Evolutionary conservation across 37 sponge, comb jelly and placozoan species (phyloP), one percentile per base, ranked within the genome.

Genomic region (Agelas oroides): DNA sequence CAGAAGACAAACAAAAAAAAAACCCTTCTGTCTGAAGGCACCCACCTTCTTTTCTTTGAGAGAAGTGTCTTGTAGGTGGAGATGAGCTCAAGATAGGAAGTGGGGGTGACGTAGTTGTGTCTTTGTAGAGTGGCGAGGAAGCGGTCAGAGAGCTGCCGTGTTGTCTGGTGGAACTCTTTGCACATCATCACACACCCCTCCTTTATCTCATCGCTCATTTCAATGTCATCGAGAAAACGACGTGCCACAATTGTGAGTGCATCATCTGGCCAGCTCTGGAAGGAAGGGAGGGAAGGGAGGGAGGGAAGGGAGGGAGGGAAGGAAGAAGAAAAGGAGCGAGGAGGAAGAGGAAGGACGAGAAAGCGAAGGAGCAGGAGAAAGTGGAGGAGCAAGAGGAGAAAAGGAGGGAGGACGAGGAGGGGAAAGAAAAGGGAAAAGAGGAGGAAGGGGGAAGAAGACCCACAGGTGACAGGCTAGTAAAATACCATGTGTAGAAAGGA

Each of bases 31-130:
- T n/a, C n/a, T n/a, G n/a, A n/a, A n/a, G n/a, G n/a, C n/a, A n/a
- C n/a, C n/a, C 56, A 89, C 94, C 77, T 89, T 86, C 97, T 84
- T 62, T 92, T 94, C 91, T 93, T 96, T 12, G 75, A 83, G 0
- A 98, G 93, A 40, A 98, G 87, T n/a, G 90, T 88, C 78, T 98
- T 98, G 87, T 85, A 98, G 28, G 99, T 98, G 73, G 90, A 90
- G 65, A 98, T 98, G 30, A 98, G 90, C 77, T 98, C 99, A 66
- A 98, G 79, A 76, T 98, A 98, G 38, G 99, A 98, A 0, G 99
- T 98, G 5, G 99, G 99, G 5, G 99, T 98, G 46, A 98, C 99
- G 46, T 98, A 98, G 76, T 98, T 98, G 83, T 96, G 95, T 53
- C 99, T 84, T 56, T 91, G 83, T n/a, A 98, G 84, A 0, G 75